phyloP scores from a whole-genome alignment of 1,140 invertebrate genomes.

The Nixonia krombeini region DNA sequence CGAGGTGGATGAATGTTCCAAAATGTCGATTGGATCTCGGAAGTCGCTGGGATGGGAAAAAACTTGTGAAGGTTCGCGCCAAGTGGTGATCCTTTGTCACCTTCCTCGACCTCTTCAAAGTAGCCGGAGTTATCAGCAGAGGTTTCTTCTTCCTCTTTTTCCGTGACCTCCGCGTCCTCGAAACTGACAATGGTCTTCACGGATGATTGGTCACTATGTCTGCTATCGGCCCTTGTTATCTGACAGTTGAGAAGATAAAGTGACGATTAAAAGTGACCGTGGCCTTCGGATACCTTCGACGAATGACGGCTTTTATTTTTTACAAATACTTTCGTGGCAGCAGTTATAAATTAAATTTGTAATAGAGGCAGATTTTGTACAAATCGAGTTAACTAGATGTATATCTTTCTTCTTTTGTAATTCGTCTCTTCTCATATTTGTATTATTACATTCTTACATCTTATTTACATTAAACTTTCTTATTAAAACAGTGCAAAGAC shows the following conservation, averaged over 20 bases:
- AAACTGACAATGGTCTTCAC: constrained; percentile 11
- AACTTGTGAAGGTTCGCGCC: constrained; percentile 22
- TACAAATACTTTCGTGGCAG: constrained; percentile 3
- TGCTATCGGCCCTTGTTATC: constrained; percentile 14
- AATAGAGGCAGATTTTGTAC: not conserved
- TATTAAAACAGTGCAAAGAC: too few relatives aligned
- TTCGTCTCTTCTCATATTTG: too few relatives aligned
- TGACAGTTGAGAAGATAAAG: constrained; percentile 15
- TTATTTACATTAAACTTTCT: too few relatives aligned
- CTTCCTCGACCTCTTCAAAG: constrained; percentile 43
- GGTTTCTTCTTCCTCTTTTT: constrained; percentile 29
- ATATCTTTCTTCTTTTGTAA: too few relatives aligned
- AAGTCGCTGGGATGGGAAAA: constrained; percentile 48
- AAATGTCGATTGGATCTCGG: constrained; percentile 49
- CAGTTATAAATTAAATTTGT: constrained; percentile 2
- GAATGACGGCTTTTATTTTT: constrained; percentile 2
- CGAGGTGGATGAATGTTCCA: constrained; percentile 45
- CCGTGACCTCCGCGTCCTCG: constrained; percentile 9
- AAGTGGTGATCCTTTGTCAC: constrained; percentile 46
- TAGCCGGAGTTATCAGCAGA: constrained; percentile 12
- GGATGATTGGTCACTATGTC: constrained; percentile 26
- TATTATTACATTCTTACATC: too few relatives aligned
- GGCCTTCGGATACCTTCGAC: constrained; percentile 14
- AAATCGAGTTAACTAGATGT: not conserved
- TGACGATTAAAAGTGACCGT: constrained; percentile 15